Percentiles rank a stretch among this genome's conserved stretches.
These are phyloP conservation scores for Troglohyphantes excavatus DNA, from an alignment of 2,888 invertebrate species.

Conservation along the genomic window DNA sequence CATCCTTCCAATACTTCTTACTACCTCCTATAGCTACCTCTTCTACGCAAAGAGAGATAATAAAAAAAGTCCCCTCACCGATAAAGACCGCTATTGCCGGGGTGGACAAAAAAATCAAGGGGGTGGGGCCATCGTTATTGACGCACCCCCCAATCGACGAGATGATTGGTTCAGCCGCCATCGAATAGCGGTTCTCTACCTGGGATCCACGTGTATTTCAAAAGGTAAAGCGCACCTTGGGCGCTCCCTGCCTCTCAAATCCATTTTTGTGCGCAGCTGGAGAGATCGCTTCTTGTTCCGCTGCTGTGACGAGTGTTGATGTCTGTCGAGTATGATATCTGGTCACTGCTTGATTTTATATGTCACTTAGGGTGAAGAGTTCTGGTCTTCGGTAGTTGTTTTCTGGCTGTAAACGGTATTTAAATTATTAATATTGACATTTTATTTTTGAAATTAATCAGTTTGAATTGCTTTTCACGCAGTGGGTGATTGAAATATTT, in stretches of 20 bases:
- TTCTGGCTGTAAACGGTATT: no score
- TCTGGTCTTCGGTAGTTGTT: no score
- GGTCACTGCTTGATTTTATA: not conserved
- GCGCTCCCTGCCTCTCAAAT: slow-evolving; percentile 46
- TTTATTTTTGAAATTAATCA: no score
- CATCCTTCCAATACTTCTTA: slow-evolving; percentile 74
- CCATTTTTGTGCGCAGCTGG: slow-evolving; percentile 54
- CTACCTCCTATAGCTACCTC: slow-evolving; percentile 43
- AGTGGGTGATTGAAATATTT: no score
- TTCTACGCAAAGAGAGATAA: slow-evolving; percentile 24
- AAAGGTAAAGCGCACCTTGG: slow-evolving; percentile 72
- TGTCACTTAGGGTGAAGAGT: not conserved
- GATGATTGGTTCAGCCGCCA: slow-evolving; percentile 53
- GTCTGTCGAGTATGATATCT: not conserved
- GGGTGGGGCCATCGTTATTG: slow-evolving; percentile 63
- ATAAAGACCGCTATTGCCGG: slow-evolving; percentile 76
- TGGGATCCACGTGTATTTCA: slow-evolving; percentile 69
- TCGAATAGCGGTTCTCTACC: slow-evolving; percentile 63
- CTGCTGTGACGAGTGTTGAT: not conserved
- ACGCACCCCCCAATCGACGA: slow-evolving; percentile 69
- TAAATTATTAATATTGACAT: no score
- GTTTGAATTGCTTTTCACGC: no score
- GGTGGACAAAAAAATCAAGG: slow-evolving; percentile 67
- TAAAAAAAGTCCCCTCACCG: slow-evolving; percentile 39
- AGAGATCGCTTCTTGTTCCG: slow-evolving; percentile 13